phyloP scores from a whole-genome alignment of 2,888 invertebrate species.

The Quadroppia sp. region DNA sequence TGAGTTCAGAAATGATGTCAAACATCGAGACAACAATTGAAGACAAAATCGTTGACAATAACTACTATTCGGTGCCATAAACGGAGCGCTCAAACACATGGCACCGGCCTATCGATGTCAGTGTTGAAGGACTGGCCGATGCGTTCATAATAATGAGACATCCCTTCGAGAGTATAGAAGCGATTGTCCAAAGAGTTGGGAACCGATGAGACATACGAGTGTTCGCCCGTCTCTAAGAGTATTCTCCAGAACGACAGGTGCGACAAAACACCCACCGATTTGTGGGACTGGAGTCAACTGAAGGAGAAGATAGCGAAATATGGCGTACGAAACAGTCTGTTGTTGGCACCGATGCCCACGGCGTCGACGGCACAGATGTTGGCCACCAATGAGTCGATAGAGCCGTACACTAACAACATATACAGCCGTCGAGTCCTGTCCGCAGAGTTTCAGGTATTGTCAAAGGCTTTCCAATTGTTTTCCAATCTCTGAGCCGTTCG shows the following conservation, averaged over 20 bases:
- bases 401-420: conserved; percentile 96
- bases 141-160: conserved; percentile 87
- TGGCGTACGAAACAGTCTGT: conserved; percentile 86
- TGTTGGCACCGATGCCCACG: conserved; percentile 97
- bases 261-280: conserved; percentile 75
- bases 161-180: conserved; percentile 85
- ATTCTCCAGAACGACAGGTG: conserved; percentile 98
- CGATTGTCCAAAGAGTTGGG: conserved; percentile 77
- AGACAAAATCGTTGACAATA: conserved; percentile 95
- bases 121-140: conserved; percentile 96
- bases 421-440: conserved; percentile 89
- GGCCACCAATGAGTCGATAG: conserved; percentile 97
- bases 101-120: conserved; percentile 70
- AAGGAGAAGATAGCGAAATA: conserved; percentile 77
- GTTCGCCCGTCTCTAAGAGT: conserved; percentile 89
- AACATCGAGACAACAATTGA: no score
- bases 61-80: conserved; percentile 90
- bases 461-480: no score
- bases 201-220: conserved; percentile 83
- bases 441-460: conserved; percentile 72
- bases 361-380: conserved; percentile 98
- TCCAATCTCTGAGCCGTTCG: no score
- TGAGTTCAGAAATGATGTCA: no score
- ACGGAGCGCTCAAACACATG: conserved; percentile 72
- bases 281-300: conserved; percentile 83